Base-by-base conservation (phyloP, 2,888 invertebrate genomes). In the Phanerotoma sp. region DNA sequence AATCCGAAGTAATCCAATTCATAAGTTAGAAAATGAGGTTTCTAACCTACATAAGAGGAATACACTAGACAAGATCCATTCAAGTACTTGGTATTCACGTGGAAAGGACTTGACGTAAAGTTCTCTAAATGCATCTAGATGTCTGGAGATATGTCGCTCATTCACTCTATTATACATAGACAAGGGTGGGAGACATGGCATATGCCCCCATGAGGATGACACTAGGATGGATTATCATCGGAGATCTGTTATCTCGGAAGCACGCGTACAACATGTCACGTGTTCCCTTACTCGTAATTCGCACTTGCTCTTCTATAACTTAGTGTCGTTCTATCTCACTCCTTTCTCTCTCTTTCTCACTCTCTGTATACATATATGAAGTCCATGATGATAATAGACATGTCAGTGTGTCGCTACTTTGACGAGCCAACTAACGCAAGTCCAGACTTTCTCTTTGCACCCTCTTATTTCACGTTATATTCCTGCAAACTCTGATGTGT, bases 351-450 rank as follows among this genome's bases (percentile, higher is more conserved):
- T n/a, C n/a, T n/a, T n/a, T n/a, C n/a, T n/a, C 53, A 40, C 46
- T 48, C 18, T 51, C 51, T 54, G 45, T 38, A 22, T 56, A 51
- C 47, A 49, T 51, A n/a, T n/a, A n/a, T n/a, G n/a, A 37, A 41
- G 52, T 35, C 35, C 61, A 74, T 73, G 75, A 74, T 73, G 75
- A 75, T 77, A 77, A 77, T 77, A 74, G 77, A 75, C 71, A 75
- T 76, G 77, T 77, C 76, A 77, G 72, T 68, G 71, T 73, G 75
- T 76, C 74, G 65, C 62, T 62, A 63, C 69, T 73, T 75, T 76
- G 75, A 75, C 76, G 74, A 75, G 69, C 71, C 73, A 69, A 69
- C 63, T 74, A 74, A 70, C 71, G 67, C 65, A 18, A 38, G 18
- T 35, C 35, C 35, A 25, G 25, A 9, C 25, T 25, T 25, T 25